Evolutionary conservation across 2,113 vertebrate species (phyloP), one percentile per base, ranked within the genome.

Genomic region (Synchiropus splendidus): DNA sequence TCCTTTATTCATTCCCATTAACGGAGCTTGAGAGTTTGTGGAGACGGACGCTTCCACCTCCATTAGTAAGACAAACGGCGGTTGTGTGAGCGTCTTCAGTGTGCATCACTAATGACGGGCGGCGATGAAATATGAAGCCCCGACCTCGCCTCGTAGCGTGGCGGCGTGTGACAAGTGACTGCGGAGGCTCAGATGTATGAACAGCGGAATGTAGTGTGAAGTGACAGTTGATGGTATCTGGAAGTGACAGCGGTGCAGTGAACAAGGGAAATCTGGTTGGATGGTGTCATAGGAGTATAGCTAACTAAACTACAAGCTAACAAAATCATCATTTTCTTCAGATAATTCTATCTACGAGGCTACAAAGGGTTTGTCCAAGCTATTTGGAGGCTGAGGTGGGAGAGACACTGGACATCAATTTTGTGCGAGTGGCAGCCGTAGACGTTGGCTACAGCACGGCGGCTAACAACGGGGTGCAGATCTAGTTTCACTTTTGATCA

Each of bases 1-100:
- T 77, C 65, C 67, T 74, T 77, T 74, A 75, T 80, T 73, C 61
- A 75, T 74, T 47, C 51, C 58, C 70, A 74, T 79, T 72, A 74
- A 71, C 69, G 61, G 58, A 65, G 70, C 67, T 69, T 51, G 65
- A 69, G 72, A 62, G 63, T 56, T 68, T 53, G 66, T 54, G 57
- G 61, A 48, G 39, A 17, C 52, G 51, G 48, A 45, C 44, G 49
- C 49, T 42, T 16, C 60, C 36, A 44, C 49, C 48, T 68, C 70
- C 64, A 64, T 73, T 69, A 78, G 47, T 63, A 64, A 67, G 67
- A 72, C 62, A 68, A 68, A 67, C 42, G 55, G 57, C 39, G 31
- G 4, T 51, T 45, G 58, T 9, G 44, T 18, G 27, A 60, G 65
- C 48, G 44, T 14, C 37, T 70, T 44, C 14, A 16, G 36, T 31